phyloP scores from a whole-genome alignment of 2,113 vertebrate species.

The Oxygymnocypris stewartii region DNA sequence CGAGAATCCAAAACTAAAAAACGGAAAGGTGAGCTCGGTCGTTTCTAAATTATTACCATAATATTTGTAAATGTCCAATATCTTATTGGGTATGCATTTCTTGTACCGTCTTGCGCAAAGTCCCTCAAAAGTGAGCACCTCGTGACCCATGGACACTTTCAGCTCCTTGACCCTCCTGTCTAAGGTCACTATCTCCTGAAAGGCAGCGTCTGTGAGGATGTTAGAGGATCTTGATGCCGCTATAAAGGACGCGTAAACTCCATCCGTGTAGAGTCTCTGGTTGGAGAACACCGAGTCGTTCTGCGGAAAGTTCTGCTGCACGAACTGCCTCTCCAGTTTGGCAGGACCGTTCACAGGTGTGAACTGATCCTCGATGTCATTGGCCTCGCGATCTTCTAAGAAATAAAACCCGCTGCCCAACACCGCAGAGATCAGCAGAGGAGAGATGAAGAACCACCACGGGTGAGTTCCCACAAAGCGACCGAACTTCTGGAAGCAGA shows the following conservation, averaged over 20 bases:
- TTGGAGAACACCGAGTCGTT: slow-evolving; percentile 68
- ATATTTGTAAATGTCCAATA: slow-evolving; percentile 54
- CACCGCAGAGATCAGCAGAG: slow-evolving; percentile 62
- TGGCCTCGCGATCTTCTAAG: slow-evolving; percentile 51
- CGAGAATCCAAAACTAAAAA: rapidly evolving
- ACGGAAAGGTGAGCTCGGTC: slow-evolving; percentile 62
- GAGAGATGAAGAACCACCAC: slow-evolving; percentile 71
- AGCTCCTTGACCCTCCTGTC: slow-evolving; percentile 52
- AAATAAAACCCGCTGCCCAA: slow-evolving; percentile 69
- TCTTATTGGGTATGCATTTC: slow-evolving; percentile 55
- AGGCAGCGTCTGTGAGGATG: slow-evolving; percentile 58
- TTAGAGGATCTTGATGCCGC: slow-evolving; percentile 31
- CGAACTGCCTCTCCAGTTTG: slow-evolving; percentile 70
- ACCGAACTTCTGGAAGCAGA: slow-evolving; percentile 64
- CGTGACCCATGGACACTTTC: slow-evolving; percentile 30
- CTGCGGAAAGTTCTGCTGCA: slow-evolving; percentile 63
- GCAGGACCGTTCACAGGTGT: slow-evolving; percentile 69
- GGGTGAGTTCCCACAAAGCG: slow-evolving; percentile 65
- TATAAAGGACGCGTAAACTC: slow-evolving; percentile 65
- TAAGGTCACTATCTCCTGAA: slow-evolving; percentile 61
- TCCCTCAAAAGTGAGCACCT: slow-evolving; percentile 50
- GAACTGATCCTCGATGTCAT: slow-evolving; percentile 75
- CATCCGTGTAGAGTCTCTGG: slow-evolving; percentile 64
- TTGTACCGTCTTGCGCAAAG: slow-evolving; percentile 54
- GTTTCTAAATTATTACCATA: slow-evolving; percentile 46